Evolutionary conservation across 1,140 invertebrate genomes (phyloP).

Genomic region (Chironomus striatipennis): DNA sequence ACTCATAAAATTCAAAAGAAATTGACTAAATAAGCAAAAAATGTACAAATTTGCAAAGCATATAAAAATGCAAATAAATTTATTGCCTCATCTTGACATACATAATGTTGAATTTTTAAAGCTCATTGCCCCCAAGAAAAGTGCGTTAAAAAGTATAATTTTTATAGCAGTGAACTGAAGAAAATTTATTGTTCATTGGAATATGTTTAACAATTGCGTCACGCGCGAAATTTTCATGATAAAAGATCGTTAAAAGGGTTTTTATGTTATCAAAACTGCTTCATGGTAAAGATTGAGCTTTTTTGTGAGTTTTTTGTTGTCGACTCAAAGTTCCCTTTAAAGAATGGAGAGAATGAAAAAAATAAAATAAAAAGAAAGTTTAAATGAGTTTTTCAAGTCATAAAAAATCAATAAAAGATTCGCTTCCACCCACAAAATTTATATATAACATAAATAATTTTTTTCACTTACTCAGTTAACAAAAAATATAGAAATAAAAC

Average conservation of each 20-base stretch:
- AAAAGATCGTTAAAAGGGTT: background rate
- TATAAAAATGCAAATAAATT: too few species aligned
- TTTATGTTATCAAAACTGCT: background rate
- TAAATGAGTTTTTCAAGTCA: conserved; percentile 7
- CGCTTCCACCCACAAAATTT: background rate
- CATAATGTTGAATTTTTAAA: too few species aligned
- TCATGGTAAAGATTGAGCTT: background rate
- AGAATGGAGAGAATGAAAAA: background rate
- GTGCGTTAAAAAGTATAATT: too few species aligned
- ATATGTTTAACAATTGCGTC: background rate
- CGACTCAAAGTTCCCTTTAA: background rate
- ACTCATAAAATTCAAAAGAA: too few species aligned
- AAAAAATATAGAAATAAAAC: background rate
- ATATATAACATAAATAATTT: background rate
- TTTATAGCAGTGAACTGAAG: too few species aligned
- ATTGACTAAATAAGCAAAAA: too few species aligned
- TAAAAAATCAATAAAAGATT: conserved; percentile 10
- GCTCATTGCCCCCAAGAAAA: too few species aligned
- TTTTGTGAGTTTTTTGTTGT: background rate
- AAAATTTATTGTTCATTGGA: background rate
- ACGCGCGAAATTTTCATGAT: background rate
- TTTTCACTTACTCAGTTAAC: background rate
- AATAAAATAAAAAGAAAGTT: conserved; percentile 15
- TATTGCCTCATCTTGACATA: too few species aligned
- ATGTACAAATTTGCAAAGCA: too few species aligned